These are phyloP conservation scores for Polia nebulosa DNA, from an alignment of 2,888 invertebrate genomes.

Conservation along the genomic window DNA sequence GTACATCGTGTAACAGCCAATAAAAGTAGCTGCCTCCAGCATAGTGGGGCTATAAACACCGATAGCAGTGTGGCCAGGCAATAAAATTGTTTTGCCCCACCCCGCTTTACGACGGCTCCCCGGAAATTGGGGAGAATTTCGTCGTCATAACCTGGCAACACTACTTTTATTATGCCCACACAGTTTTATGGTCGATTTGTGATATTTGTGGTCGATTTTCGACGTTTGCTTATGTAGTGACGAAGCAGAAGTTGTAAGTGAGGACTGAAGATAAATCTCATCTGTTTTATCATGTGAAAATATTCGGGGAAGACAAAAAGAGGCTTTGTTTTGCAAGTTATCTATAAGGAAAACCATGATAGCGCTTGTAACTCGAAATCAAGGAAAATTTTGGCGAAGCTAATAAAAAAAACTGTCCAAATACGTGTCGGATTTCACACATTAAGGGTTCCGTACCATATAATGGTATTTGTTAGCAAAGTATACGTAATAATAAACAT, in stretches of 20 bases:
- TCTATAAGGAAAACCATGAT: neutral
- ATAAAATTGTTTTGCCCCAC: slow-evolving; percentile 69
- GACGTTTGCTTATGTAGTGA: slow-evolving; percentile 29
- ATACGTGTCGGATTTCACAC: no score
- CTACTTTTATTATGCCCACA: slow-evolving; percentile 65
- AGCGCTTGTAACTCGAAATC: no score
- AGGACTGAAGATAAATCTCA: slow-evolving; percentile 13
- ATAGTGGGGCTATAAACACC: slow-evolving; percentile 61
- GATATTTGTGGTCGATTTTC: slow-evolving; percentile 60
- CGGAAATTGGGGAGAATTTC: slow-evolving; percentile 69
- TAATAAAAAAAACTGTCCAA: no score
- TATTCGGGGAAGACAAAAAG: neutral
- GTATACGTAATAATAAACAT: no score
- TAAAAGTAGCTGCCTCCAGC: slow-evolving; percentile 52
- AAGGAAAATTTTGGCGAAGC: no score
- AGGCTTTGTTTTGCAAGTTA: neutral
- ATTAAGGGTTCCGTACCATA: no score
- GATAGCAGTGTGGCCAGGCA: slow-evolving; percentile 64
- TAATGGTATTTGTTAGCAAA: no score
- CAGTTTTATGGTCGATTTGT: slow-evolving; percentile 63
- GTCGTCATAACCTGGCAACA: slow-evolving; percentile 66
- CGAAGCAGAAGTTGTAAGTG: slow-evolving; percentile 13
- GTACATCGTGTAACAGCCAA: slow-evolving; percentile 54
- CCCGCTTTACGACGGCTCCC: slow-evolving; percentile 69
- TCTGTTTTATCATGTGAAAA: neutral